Evolutionary conservation across 2,113 vertebrate genomes (phyloP).

Genomic region (Macaca mulatta): DNA sequence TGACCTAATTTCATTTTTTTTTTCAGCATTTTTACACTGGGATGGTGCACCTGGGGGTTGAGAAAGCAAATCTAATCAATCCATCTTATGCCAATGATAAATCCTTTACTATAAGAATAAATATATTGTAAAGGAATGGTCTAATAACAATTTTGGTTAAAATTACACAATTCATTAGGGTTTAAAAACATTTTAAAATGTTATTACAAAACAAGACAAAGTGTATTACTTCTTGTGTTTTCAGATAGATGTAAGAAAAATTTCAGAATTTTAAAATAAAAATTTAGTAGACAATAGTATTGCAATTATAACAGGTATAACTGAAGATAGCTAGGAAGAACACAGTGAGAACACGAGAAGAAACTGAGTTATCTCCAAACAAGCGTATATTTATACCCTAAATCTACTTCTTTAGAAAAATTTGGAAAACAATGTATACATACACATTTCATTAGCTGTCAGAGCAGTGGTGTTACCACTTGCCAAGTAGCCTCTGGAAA

Average conservation of each 20-base stretch:
- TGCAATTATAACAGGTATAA: neutral
- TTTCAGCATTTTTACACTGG: neutral
- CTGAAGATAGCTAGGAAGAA: neutral
- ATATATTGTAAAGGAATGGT: neutral
- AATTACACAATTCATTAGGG: neutral
- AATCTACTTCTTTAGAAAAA: neutral
- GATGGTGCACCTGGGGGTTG: neutral
- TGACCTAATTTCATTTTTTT: neutral
- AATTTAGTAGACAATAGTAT: neutral
- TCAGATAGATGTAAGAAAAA: neutral
- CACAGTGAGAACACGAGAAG: neutral
- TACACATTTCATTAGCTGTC: neutral
- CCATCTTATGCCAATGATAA: neutral
- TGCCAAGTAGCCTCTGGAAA: neutral
- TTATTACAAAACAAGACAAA: neutral
- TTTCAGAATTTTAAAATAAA: neutral
- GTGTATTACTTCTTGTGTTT: neutral
- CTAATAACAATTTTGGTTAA: neutral
- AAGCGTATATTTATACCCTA: neutral
- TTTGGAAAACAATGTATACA: neutral
- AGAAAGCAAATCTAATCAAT: neutral
- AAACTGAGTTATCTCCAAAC: neutral
- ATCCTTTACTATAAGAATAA: slow-evolving; percentile 1
- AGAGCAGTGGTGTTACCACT: neutral
- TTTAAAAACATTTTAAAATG: neutral